Percentiles rank a stretch among this genome's conserved stretches.
Conservation (phyloP, 2,888 invertebrate genomes). For the Drosophila mettleri region DNA sequence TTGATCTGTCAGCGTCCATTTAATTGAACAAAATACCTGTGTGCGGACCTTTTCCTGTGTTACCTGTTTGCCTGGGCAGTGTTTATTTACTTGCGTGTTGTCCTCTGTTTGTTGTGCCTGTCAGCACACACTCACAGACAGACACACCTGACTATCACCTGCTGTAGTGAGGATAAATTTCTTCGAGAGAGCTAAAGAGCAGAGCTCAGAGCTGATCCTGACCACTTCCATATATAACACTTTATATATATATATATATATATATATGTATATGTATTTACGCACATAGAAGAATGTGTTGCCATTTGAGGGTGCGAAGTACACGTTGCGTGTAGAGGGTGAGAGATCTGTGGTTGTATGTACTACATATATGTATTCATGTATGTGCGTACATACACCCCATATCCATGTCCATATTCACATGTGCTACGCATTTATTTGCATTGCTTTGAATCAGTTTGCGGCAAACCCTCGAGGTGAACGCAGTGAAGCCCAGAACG, state of each 20-base stretch:
- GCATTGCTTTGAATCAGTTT: slow-evolving; percentile 68
- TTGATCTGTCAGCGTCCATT: slow-evolving; percentile 76
- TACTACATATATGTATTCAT: not conserved
- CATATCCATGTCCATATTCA: slow-evolving; percentile 36
- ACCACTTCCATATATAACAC: slow-evolving; percentile 46
- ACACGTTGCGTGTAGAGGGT: slow-evolving; percentile 30
- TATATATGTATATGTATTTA: not conserved
- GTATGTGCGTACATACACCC: not conserved
- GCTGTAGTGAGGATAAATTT: slow-evolving; percentile 42
- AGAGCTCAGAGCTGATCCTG: slow-evolving; percentile 50
- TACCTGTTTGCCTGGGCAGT: slow-evolving; percentile 53
- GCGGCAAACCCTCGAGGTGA: slow-evolving; percentile 66
- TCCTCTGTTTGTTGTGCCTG: slow-evolving; percentile 30
- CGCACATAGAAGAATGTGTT: slow-evolving; percentile 16
- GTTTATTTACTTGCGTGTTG: slow-evolving; percentile 45
- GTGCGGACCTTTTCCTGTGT: slow-evolving; percentile 25
- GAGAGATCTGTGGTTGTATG: slow-evolving; percentile 31
- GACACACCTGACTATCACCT: slow-evolving; percentile 81
- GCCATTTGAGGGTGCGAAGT: slow-evolving; percentile 48
- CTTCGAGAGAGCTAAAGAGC: slow-evolving; percentile 21
- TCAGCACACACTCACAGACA: slow-evolving; percentile 32
- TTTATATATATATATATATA: not conserved
- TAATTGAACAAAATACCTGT: slow-evolving; percentile 37
- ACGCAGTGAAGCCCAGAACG: slow-evolving; percentile 27
- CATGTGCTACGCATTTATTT: slow-evolving; percentile 62